Evolutionary conservation across 2,888 invertebrate species (phyloP).

Genomic region (Drosophila atripex): DNA sequence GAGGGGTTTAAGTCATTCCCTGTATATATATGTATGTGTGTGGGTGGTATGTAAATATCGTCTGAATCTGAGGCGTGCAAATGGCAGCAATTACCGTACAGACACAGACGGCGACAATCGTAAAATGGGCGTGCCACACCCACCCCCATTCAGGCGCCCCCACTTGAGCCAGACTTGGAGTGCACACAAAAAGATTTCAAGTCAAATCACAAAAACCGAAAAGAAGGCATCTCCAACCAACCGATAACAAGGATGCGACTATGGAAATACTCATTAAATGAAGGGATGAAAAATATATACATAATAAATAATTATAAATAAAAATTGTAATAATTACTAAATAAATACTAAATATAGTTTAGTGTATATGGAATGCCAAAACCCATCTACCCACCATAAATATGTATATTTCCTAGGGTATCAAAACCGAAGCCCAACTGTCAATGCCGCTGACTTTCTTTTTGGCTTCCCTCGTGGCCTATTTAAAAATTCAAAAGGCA

Average conservation of each 20-base stretch:
- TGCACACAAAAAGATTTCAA: slow-evolving; percentile 53
- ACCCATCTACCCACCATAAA: neutral
- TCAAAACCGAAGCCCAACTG: slow-evolving; percentile 48
- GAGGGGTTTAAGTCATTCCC: neutral
- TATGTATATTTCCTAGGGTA: slow-evolving; percentile 10
- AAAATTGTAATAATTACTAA: too few species aligned
- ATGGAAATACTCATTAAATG: neutral
- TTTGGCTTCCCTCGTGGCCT: slow-evolving; percentile 48
- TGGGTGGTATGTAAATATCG: neutral
- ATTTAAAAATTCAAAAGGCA: slow-evolving; percentile 75
- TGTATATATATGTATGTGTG: neutral
- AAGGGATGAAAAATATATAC: too few species aligned
- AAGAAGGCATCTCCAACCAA: slow-evolving; percentile 1
- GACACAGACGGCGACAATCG: slow-evolving; percentile 34
- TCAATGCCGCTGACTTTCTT: slow-evolving; percentile 60
- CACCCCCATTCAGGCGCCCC: slow-evolving; percentile 15
- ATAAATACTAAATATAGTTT: too few species aligned
- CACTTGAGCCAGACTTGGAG: slow-evolving; percentile 31
- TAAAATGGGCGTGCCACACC: neutral
- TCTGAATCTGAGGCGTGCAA: slow-evolving; percentile 39
- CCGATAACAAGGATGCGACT: neutral
- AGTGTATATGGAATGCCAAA: too few species aligned
- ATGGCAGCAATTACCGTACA: slow-evolving; percentile 63
- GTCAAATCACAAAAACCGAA: slow-evolving; percentile 55
- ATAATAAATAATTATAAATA: too few species aligned